phyloP scores from a whole-genome alignment of 1,140 invertebrate genomes.

The Drosophila sulfurigaster region DNA sequence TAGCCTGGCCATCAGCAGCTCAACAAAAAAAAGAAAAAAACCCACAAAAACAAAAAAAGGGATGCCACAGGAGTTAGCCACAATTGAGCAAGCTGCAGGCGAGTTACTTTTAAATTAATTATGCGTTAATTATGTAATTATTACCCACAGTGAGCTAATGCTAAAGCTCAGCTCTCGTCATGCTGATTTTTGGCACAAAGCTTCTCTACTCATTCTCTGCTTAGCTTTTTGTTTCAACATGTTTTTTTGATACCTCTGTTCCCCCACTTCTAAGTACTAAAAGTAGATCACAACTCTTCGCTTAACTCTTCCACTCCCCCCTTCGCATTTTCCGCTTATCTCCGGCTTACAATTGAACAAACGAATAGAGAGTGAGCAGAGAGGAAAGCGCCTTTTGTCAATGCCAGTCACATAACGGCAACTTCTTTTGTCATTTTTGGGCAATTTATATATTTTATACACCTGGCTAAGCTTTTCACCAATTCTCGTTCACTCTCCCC shows the following conservation, averaged over 20 bases:
- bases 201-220: neutral
- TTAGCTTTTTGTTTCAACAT: neutral
- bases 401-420: conserved; percentile 50
- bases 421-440: conserved; percentile 57
- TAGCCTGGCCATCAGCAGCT: conserved; percentile 30
- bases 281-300: neutral
- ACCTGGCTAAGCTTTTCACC: conserved; percentile 68
- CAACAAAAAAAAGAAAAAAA: neutral
- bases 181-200: neutral
- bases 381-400: conserved; percentile 22
- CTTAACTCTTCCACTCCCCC: neutral
- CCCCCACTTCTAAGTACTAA: neutral
- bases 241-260: neutral
- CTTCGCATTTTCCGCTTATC: neutral
- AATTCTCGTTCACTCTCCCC: conserved; percentile 31
- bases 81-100: conserved; percentile 19
- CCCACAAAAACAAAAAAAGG: conserved; percentile 14
- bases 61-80: conserved; percentile 31
- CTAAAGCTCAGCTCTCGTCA: neutral
- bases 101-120: conserved; percentile 74
- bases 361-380: neutral
- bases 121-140: conserved; percentile 79
- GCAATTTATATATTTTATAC: conserved; percentile 70
- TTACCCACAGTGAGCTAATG: conserved; percentile 32
- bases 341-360: conserved; percentile 6